These are phyloP conservation scores for Amazona guildingii DNA, from an alignment of 2,113 vertebrate species.

Conservation along the genomic window DNA sequence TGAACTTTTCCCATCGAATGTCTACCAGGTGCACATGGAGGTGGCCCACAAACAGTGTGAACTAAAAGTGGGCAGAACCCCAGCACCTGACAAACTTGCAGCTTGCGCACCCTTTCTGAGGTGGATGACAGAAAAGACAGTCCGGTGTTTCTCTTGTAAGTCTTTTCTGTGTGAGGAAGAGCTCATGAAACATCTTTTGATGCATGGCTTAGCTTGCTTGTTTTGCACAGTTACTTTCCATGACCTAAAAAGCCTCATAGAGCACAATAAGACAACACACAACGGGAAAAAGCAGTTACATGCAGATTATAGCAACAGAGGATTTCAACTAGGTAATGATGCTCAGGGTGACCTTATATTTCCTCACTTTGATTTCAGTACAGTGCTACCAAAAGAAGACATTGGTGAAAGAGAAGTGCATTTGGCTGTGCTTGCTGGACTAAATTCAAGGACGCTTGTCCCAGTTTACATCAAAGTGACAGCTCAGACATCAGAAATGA, in stretches of 20 bases:
- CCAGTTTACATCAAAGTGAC: slow-evolving; percentile 88
- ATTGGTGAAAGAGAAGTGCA: slow-evolving; percentile 89
- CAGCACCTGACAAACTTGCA: slow-evolving; percentile 78
- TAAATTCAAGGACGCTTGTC: slow-evolving; percentile 74
- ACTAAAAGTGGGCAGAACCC: slow-evolving; percentile 11
- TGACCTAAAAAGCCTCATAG: slow-evolving; percentile 83
- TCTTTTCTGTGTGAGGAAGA: slow-evolving; percentile 85
- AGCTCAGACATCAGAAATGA: slow-evolving; percentile 68
- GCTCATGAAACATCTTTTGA: slow-evolving; percentile 87
- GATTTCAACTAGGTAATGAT: slow-evolving; percentile 84
- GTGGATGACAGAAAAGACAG: slow-evolving; percentile 89
- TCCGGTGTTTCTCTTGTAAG: slow-evolving; percentile 88
- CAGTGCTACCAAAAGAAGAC: slow-evolving; percentile 83
- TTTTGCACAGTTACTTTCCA: slow-evolving; percentile 91
- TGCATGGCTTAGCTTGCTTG: slow-evolving; percentile 91
- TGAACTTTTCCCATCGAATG: slow-evolving; percentile 92
- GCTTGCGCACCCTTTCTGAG: slow-evolving; percentile 86
- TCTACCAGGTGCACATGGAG: slow-evolving; percentile 92
- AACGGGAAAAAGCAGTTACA: slow-evolving; percentile 83
- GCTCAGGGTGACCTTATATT: slow-evolving; percentile 83
- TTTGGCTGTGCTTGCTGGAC: slow-evolving; percentile 85
- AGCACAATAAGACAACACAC: slow-evolving; percentile 85
- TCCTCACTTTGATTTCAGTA: slow-evolving; percentile 90
- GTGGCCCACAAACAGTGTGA: slow-evolving; percentile 83
- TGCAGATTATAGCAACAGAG: slow-evolving; percentile 85